Conservation (phyloP, 2,113 vertebrate species). For the Peromyscus maniculatus region DNA sequence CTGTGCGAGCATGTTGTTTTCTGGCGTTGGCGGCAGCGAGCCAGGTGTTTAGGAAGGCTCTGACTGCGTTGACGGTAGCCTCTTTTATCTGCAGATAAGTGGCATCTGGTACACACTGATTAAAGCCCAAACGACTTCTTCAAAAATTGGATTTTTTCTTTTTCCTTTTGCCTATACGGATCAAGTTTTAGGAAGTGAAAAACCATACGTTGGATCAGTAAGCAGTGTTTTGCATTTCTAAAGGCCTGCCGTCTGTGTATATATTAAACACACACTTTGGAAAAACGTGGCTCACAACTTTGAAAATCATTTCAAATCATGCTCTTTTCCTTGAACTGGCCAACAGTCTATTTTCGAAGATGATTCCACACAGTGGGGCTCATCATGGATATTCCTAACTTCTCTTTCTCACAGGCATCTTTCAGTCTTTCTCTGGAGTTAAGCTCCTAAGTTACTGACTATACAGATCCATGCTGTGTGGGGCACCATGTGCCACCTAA, state of each 20-base stretch:
- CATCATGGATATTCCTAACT: slow-evolving; percentile 19
- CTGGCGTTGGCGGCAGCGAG: slow-evolving; percentile 25
- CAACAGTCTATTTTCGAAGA: not conserved
- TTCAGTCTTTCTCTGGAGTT: not conserved
- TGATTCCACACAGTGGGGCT: not conserved
- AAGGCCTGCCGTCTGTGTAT: slow-evolving; percentile 37
- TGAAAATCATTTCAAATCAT: slow-evolving; percentile 54
- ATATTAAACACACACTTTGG: slow-evolving; percentile 11
- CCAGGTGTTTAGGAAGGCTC: slow-evolving; percentile 7
- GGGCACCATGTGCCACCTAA: not conserved
- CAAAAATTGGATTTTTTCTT: not conserved
- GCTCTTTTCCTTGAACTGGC: not conserved
- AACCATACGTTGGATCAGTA: not conserved
- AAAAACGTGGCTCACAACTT: slow-evolving; percentile 17
- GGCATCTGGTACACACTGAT: not conserved
- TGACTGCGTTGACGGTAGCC: not conserved
- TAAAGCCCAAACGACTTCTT: slow-evolving; percentile 27
- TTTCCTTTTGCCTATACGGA: not conserved
- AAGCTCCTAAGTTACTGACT: slow-evolving; percentile 11
- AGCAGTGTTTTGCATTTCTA: slow-evolving; percentile 28
- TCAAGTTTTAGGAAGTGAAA: slow-evolving; percentile 60
- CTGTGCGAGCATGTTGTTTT: slow-evolving; percentile 62
- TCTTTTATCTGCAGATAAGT: slow-evolving; percentile 33
- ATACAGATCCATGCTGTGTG: not conserved
- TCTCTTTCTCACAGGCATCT: not conserved